Percentiles rank a stretch among this genome's conserved stretches.
Evolutionary conservation across 1,140 invertebrate species (phyloP).

Genomic region (Oryzaephilus surinamensis): DNA sequence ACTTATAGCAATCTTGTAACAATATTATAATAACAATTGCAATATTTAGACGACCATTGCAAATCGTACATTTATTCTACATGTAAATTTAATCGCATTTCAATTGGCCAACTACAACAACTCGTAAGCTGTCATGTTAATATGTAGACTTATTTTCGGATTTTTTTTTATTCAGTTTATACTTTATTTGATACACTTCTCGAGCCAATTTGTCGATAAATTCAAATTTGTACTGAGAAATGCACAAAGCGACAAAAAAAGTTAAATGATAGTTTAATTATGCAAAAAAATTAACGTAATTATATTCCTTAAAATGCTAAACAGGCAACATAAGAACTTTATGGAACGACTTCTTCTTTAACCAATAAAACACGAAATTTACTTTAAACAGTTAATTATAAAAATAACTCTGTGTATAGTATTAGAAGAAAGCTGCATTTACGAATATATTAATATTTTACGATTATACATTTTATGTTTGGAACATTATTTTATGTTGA

Average conservation of each 20-base stretch:
- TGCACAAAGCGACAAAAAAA: neutral
- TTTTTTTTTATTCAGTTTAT: constrained; percentile 2
- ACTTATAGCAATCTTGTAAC: constrained; percentile 2
- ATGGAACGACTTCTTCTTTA: no score
- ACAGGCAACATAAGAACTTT: no score
- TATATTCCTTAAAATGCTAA: constrained; percentile 8
- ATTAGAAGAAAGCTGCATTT: no score
- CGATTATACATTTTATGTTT: no score
- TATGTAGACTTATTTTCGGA: constrained; percentile 10
- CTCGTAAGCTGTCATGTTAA: constrained; percentile 18
- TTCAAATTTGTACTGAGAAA: neutral
- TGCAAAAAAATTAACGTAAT: neutral
- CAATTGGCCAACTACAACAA: constrained; percentile 10
- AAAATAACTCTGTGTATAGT: no score
- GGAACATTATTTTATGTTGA: no score
- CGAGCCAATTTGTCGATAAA: neutral
- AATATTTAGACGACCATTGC: constrained; percentile 3
- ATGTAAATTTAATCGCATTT: neutral
- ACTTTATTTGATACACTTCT: neutral
- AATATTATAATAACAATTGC: constrained; percentile 18
- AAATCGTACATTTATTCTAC: neutral
- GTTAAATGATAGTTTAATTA: neutral
- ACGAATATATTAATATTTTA: no score
- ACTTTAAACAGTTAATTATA: no score
- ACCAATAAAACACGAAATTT: no score